Base-by-base conservation (phyloP, 2,888 invertebrate species). In the Griposia aprilina region DNA sequence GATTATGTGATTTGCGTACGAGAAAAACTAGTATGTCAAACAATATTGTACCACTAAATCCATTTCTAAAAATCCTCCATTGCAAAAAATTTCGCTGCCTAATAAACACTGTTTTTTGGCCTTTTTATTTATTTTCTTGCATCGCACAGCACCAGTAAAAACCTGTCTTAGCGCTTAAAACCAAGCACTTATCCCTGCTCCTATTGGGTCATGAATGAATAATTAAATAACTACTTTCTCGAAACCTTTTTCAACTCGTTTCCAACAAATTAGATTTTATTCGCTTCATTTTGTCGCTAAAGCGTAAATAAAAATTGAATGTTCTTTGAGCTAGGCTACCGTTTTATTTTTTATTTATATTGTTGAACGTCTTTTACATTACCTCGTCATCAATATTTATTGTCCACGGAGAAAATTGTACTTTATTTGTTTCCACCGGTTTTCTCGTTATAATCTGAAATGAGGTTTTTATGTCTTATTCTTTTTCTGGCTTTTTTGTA, bases 241-340 rank as follows among this genome's bases (percentile, higher is more conserved):
- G 3, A 45, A 62, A 78, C 63, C 76, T 76, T 76, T 76, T 60
- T 45, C 48, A 59, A 60, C 52, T 59, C 63, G 63, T 76, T 67
- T 62, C 48, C 36, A 48, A 82, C 73, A 83, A 78, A 78, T 75
- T 70, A 65, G 55, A 71, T 80, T 74, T 79, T 52, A 83, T 68
- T 78, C 62, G 48, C 73, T 59, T 76, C 78, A 72, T 83, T 78
- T 70, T 77, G 63, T 71, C 70, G 63, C 81, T 59, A 50, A 66
- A 80, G 65, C 41, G 72, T 48, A 62, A 65, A 77, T 82, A 82
- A 77, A 84, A 82, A 57, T 80, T 48, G 73, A 78, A 83, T 76
- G 76, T 76, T 68, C 60, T 52, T 20, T 60, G 67, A 69, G 36
- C 66, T 41, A 23, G 45, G 57, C 68, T 55, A 52, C 52, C 26